Percentiles rank a stretch among this genome's conserved stretches.
Conservation (phyloP, 2,113 vertebrate genomes). For the Puffinus mauretanicus region DNA sequence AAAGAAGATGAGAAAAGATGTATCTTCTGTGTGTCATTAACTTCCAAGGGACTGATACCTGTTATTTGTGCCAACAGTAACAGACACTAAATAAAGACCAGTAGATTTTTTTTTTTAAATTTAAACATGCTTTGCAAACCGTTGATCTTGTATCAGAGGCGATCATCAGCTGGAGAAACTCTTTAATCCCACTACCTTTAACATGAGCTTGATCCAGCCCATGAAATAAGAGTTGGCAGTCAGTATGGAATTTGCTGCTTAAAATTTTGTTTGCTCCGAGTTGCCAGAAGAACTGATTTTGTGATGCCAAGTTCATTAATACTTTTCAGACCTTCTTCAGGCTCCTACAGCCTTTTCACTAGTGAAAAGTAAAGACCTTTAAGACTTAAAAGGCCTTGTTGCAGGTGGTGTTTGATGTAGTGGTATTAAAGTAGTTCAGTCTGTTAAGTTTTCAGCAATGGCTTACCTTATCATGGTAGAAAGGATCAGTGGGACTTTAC, state of each 20-base stretch:
- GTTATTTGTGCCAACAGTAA: background rate
- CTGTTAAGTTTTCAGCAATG: background rate
- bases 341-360: background rate
- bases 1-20: background rate
- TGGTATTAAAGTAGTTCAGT: background rate
- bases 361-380: background rate
- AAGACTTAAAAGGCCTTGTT: background rate
- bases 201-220: background rate
- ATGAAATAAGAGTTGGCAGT: constrained; percentile 7
- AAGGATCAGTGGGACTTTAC: background rate
- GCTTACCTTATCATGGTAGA: background rate
- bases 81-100: background rate
- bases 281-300: background rate
- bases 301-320: background rate
- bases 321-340: background rate
- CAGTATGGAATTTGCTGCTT: background rate
- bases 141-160: background rate
- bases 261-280: background rate
- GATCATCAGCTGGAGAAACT: background rate
- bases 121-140: background rate
- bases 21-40: background rate
- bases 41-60: background rate
- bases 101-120: background rate
- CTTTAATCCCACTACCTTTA: background rate
- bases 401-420: background rate